A percentile compares a stretch with the other conserved stretches of the same genome.
Conservation (phyloP, 2,797 vertebrate genomes). For the Myotis myotis region DNA sequence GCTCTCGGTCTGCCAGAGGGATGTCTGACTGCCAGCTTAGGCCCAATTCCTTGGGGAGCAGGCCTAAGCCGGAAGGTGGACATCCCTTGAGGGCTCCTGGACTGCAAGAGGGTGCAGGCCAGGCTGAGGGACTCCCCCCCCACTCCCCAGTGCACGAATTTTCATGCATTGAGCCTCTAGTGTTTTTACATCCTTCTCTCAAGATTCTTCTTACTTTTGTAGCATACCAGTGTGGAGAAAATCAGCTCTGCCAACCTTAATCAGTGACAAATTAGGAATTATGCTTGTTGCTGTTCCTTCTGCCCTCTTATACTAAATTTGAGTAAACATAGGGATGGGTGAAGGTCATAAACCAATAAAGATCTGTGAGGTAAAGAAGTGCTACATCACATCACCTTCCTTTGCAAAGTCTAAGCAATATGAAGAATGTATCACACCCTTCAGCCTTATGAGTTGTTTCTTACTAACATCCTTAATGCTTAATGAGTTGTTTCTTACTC, state of each 20-base stretch:
- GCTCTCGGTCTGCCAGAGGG: too few species aligned
- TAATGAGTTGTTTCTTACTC: neutral
- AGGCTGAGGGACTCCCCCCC: too few species aligned
- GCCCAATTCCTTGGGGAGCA: too few species aligned
- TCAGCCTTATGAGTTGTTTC: neutral
- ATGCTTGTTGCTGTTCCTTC: neutral
- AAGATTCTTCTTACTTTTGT: neutral
- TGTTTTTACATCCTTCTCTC: neutral
- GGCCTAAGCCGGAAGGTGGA: too few species aligned
- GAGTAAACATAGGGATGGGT: neutral
- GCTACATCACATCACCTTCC: neutral
- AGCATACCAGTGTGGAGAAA: neutral
- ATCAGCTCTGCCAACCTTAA: neutral
- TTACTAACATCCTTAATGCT: neutral
- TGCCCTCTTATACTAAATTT: neutral
- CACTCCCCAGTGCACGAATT: too few species aligned
- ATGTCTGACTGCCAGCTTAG: too few species aligned
- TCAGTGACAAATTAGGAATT: neutral
- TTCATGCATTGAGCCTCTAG: too few species aligned
- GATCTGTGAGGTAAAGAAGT: neutral
- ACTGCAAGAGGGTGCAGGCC: too few species aligned
- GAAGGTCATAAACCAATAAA: neutral
- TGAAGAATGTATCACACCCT: neutral
- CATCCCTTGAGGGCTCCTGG: too few species aligned
- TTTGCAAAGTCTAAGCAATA: neutral